Evolutionary conservation across 1,140 invertebrate genomes (phyloP), one percentile per base, ranked within the genome.

Genomic region (Panagrolaimus sp.): DNA sequence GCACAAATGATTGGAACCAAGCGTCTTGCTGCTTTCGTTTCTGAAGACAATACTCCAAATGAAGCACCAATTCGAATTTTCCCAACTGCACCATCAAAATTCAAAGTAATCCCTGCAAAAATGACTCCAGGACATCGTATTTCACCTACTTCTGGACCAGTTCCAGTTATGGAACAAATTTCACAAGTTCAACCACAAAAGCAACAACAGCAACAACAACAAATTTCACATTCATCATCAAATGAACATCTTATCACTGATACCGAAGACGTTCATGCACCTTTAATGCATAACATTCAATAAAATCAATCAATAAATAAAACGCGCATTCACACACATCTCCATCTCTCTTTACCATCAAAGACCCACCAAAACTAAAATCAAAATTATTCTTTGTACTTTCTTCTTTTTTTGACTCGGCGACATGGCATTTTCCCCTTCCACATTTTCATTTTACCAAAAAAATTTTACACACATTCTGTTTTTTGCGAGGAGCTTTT

Each of bases 91-190:
- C 31, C 42, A 7, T 44, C 20, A 44, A 67, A 66, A 25, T 79
- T 76, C 69, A 74, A 70, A 27, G 65, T 75, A 8, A 65, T 66
- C 13, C 76, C 74, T 9, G 42, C 74, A 5, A 77, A 78, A 31
- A 65, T 74, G 23, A 48, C 64, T n/a, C 64, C 71, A 7, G 57
- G 65, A 11, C 66, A 77, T 23, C 70, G 73, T 27, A 78, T 78
- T 44, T 67, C 61, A 20, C 73, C 78, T 25, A 76, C 77, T 47
- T 74, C 70, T 61, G 78, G 79, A 11, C 79, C 79, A 9, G 78
- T 81, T 8, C 79, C 79, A 5, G 79, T 78, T 13, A 80, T 81
- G 75, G 80, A 81, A 44, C 75, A 80, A 61, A 82, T 81, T 45
- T 23, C 80, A 11, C 78, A 78, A 44, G 74, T 81, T 25, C 79